Percentiles rank a stretch among this genome's conserved stretches.
These are phyloP conservation scores for Brachirus orientalis DNA, from an alignment of 2,113 vertebrate genomes.

Conservation along the genomic window DNA sequence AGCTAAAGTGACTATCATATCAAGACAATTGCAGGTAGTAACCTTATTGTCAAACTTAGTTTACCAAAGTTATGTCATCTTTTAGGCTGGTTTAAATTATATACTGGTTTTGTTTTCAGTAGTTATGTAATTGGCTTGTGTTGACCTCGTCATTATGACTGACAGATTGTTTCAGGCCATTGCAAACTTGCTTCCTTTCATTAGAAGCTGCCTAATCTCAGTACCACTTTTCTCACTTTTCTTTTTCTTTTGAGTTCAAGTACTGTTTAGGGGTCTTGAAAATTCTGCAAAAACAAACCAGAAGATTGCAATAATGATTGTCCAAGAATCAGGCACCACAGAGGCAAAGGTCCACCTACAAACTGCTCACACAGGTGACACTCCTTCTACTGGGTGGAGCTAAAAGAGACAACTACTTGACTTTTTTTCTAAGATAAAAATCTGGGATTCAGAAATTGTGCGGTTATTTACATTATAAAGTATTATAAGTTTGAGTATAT, in stretches of 20 bases:
- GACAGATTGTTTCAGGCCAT: conserved; percentile 28
- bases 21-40: conserved; percentile 46
- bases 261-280: conserved; percentile 27
- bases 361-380: conserved; percentile 42
- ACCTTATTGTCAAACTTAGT: conserved; percentile 43
- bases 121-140: conserved; percentile 36
- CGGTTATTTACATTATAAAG: conserved; percentile 74
- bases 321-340: conserved; percentile 41
- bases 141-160: conserved; percentile 37
- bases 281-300: conserved; percentile 28
- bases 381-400: conserved; percentile 49
- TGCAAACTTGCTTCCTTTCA: conserved; percentile 45
- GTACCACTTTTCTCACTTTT: conserved; percentile 24
- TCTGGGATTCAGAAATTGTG: conserved; percentile 72
- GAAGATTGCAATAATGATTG: conserved; percentile 60
- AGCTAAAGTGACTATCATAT: conserved; percentile 32
- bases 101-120: conserved; percentile 24
- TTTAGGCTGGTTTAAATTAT: conserved; percentile 22
- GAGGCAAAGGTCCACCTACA: conserved; percentile 43
- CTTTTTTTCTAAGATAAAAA: conserved; percentile 60
- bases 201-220: conserved; percentile 36
- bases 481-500: conserved; percentile 69
- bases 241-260: conserved; percentile 20
- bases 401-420: conserved; percentile 54
- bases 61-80: conserved; percentile 58